Percentiles rank a stretch among this genome's conserved stretches.
phyloP scores from a whole-genome alignment of 2,113 vertebrate genomes.

The Muscicapa adusta region DNA sequence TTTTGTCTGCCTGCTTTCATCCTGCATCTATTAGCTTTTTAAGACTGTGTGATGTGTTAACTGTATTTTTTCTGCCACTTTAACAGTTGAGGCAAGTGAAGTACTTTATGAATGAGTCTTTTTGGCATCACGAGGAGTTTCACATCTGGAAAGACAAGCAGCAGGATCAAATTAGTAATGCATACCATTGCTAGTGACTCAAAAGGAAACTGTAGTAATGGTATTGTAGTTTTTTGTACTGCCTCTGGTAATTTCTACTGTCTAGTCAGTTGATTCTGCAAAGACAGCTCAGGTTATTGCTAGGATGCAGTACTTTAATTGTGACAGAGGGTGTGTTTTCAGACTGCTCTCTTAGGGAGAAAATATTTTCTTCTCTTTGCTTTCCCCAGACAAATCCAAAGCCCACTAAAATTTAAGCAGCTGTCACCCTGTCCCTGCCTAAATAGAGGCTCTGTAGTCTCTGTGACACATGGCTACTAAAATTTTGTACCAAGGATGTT shows the following conservation, averaged over 20 bases:
- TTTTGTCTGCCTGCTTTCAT: not conserved
- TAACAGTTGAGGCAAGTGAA: not conserved
- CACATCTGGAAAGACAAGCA: constrained; percentile 14
- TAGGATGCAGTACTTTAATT: not conserved
- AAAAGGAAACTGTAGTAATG: not conserved
- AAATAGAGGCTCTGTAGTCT: not conserved
- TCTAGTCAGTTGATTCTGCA: not conserved
- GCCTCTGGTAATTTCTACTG: not conserved
- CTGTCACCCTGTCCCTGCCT: not conserved
- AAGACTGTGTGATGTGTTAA: not conserved
- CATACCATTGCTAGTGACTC: constrained; percentile 16
- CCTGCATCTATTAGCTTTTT: not conserved
- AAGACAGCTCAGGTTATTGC: not conserved
- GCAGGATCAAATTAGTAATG: not conserved
- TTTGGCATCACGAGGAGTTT: not conserved
- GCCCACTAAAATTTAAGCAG: not conserved
- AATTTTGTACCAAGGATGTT: not conserved
- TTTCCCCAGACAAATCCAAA: not conserved
- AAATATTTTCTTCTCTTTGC: not conserved
- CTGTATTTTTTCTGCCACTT: not conserved
- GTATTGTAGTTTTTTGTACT: not conserved
- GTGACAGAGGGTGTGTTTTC: not conserved
- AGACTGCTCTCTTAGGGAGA: not conserved
- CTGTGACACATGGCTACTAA: not conserved
- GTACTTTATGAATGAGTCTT: not conserved